Evolutionary conservation across 2,113 vertebrate species (phyloP), one percentile per base, ranked within the genome.

Genomic region (Oceanites oceanicus): DNA sequence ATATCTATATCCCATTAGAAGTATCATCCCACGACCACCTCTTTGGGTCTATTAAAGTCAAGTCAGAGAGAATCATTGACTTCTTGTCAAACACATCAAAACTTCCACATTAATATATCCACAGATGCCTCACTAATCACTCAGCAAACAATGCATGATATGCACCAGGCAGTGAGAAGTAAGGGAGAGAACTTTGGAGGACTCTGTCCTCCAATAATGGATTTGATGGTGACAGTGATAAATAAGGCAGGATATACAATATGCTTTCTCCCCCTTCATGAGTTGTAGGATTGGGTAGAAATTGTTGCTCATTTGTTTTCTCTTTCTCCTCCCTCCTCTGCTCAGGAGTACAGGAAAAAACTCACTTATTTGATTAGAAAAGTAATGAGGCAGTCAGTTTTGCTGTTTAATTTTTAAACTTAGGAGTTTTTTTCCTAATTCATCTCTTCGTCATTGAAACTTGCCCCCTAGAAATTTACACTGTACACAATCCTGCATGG

Each of bases 41-140:
- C 88, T 97, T 97, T 22, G 32, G 72, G 95, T 97, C 96, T 96
- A 98, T 98, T 98, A 98, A 98, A 97, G 96, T 98, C 75, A 49
- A 91, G 95, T 97, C 97, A 98, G 96, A 97, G 98, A 97, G 96
- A 98, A 97, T 97, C 96, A 98, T 96, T 97, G 97, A 98, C 97
- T 98, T 98, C 96, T 97, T 98, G 97, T 98, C 97, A 98, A 97
- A 97, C 80, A 96, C 62, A 96, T 96, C 90, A 95, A 96, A 80
- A 71, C 95, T 98, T 97, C 92, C 68, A 90, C 94, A 93, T 96
- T 97, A 98, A 97, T 97, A 90, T 91, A 96, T 74, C 82, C 87
- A 88, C 27, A 40, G 88, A 96, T 92, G 87, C 73, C 62, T 94
- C 93, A 73, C 94, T 97, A 98, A 97, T 97, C 97, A 95, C 88